Evolutionary conservation across 2,113 vertebrate genomes (phyloP).

Genomic region (Phainopepla nitens): DNA sequence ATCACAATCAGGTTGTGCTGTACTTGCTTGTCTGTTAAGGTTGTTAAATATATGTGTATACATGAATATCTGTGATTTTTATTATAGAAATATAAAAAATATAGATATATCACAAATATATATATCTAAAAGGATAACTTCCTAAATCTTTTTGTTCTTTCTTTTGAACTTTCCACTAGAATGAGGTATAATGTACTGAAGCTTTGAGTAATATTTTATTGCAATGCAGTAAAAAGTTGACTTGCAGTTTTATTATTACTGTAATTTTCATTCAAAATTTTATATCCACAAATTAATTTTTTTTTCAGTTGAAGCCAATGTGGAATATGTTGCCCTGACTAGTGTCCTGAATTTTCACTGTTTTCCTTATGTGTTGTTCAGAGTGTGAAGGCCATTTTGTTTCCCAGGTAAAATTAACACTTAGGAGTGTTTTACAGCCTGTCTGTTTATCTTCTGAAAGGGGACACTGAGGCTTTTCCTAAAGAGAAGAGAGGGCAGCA

Average conservation of each 20-base stretch:
- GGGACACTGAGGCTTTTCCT: not conserved
- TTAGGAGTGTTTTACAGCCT: not conserved
- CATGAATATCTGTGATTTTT: not conserved
- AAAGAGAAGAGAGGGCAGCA: not conserved
- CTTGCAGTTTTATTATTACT: not conserved
- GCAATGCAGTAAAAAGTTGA: not conserved
- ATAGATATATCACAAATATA: not conserved
- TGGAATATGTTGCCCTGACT: not conserved
- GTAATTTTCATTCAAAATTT: not conserved
- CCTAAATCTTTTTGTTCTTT: not conserved
- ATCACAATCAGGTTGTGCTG: not conserved
- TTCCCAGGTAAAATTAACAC: not conserved
- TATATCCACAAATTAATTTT: not conserved
- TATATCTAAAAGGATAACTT: not conserved
- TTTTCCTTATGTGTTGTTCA: not conserved
- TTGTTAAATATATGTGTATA: not conserved
- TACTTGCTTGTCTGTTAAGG: not conserved
- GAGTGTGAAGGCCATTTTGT: not conserved
- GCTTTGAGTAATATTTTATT: not conserved
- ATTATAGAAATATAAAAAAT: not conserved
- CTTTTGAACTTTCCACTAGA: not conserved
- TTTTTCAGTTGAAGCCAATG: not conserved
- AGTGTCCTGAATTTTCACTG: accelerated
- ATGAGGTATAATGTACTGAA: not conserved
- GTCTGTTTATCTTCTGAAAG: not conserved